Evolutionary conservation across 92 coral and sea anemone species (phyloP), one percentile per base, ranked within the genome.

Genomic region (Porites lobata): DNA sequence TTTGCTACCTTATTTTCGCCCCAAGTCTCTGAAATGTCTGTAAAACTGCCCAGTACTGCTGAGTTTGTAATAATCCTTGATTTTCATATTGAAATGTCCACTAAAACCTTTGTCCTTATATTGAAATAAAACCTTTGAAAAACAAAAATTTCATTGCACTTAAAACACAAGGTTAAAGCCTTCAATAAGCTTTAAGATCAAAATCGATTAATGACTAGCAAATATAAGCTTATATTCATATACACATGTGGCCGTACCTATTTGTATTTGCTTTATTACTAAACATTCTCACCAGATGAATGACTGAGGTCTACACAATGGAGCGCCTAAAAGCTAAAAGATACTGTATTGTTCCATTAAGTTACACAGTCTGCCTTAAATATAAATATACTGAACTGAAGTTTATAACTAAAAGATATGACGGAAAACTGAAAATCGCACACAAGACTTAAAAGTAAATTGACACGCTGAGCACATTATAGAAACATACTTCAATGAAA

Each of bases 11-110:
- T n/a, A n/a, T n/a, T n/a, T n/a, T n/a, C n/a, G n/a, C n/a, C n/a
- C n/a, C n/a, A n/a, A 58, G 82, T 77, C 70, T 77, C 82, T 77
- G 82, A 77, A 64, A 77, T 77, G 2, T 77, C 19, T 77, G 82
- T 20, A 77, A 57, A 9, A 77, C 52, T 19, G 57, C 70, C 52
- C 68, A 77, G 69, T 58, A 19, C 52, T 77, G 52, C 70, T 77
- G 22, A 77, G 82, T 20, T 77, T 77, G 82, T 77, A 77, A 77
- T 77, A 77, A 65, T 65, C 82, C 82, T 59, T 77, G 19, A 65
- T 26, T 77, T 9, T 77, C 68, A 20, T 26, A 77, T 47, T 52
- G 71, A 72, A 47, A 72, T 72, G 77, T 32, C 77, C 59, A 72
- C 61, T n/a, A n/a, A n/a, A n/a, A n/a, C n/a, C n/a, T n/a, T n/a